phyloP scores from a whole-genome alignment of 2,113 vertebrate genomes.

The Morone chrysops region DNA sequence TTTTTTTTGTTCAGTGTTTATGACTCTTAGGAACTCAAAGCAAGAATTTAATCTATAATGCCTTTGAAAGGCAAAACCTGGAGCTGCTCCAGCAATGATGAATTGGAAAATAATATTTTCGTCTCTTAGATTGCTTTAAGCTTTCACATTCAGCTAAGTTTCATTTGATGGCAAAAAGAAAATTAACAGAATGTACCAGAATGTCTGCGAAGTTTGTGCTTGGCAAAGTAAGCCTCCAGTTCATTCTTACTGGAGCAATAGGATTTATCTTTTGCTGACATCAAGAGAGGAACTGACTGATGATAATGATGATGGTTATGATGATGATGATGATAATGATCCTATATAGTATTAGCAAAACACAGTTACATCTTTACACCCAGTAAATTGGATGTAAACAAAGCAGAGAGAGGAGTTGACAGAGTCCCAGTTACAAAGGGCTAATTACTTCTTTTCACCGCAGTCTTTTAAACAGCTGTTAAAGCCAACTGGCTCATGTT shows the following conservation, averaged over 20 bases:
- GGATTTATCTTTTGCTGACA: constrained; percentile 16
- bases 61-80: constrained; percentile 16
- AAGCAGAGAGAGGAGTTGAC: background rate
- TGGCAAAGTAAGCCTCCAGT: constrained; percentile 18
- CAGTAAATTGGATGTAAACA: background rate
- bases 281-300: constrained; percentile 12
- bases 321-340: constrained; percentile 9
- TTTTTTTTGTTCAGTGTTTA: constrained; percentile 21
- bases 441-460: constrained; percentile 1
- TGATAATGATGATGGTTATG: constrained; percentile 1
- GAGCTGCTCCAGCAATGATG: constrained; percentile 12
- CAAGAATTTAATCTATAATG: constrained; percentile 23
- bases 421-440: background rate
- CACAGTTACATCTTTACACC: background rate
- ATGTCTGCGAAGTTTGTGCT: constrained; percentile 6
- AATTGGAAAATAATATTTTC: constrained; percentile 5
- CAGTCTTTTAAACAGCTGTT: background rate
- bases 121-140: constrained; percentile 14
- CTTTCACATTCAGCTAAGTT: constrained; percentile 21
- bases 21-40: background rate
- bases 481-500: background rate
- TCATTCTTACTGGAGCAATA: constrained; percentile 19
- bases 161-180: background rate
- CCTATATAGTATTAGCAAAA: background rate
- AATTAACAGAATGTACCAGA: constrained; percentile 4